Conservation (phyloP, 2,113 vertebrate species). For the Forbesichthys papilliferus region DNA sequence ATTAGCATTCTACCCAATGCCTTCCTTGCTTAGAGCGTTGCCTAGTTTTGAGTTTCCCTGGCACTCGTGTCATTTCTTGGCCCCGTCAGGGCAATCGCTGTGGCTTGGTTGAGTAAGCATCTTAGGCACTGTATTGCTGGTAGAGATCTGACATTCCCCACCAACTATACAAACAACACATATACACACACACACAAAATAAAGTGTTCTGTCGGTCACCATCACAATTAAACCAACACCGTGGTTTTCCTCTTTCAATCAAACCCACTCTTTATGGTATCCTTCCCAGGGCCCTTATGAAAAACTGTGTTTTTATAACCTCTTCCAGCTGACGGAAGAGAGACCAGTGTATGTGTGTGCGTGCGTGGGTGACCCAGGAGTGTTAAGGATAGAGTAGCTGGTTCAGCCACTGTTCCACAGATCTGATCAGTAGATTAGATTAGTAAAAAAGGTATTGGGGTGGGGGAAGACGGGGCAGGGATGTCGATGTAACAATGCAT, state of each 20-base stretch:
- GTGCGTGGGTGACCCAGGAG: slow-evolving; percentile 14
- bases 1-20: slow-evolving; percentile 43
- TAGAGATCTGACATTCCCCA: slow-evolving; percentile 58
- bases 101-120: slow-evolving; percentile 28
- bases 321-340: slow-evolving; percentile 63
- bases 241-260: slow-evolving; percentile 66
- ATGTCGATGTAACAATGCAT: neutral
- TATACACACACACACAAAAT: too few species aligned
- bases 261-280: slow-evolving; percentile 61
- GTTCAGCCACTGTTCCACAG: neutral
- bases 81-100: slow-evolving; percentile 32
- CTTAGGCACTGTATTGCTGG: slow-evolving; percentile 45
- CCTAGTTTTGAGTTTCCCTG: slow-evolving; percentile 55
- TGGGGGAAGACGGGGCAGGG: neutral
- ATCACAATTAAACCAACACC: slow-evolving; percentile 59
- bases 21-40: slow-evolving; percentile 52
- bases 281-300: slow-evolving; percentile 45
- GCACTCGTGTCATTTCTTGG: slow-evolving; percentile 44
- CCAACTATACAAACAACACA: slow-evolving; percentile 50
- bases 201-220: slow-evolving; percentile 69
- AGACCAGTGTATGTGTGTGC: slow-evolving; percentile 36
- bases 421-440: neutral
- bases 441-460: neutral
- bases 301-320: slow-evolving; percentile 38
- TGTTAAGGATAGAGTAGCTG: slow-evolving; percentile 3